A percentile compares a stretch with the other conserved stretches of the same genome.
Evolutionary conservation across 2,113 vertebrate species (phyloP).

Genomic region (Psammodynastes pulverulentus): DNA sequence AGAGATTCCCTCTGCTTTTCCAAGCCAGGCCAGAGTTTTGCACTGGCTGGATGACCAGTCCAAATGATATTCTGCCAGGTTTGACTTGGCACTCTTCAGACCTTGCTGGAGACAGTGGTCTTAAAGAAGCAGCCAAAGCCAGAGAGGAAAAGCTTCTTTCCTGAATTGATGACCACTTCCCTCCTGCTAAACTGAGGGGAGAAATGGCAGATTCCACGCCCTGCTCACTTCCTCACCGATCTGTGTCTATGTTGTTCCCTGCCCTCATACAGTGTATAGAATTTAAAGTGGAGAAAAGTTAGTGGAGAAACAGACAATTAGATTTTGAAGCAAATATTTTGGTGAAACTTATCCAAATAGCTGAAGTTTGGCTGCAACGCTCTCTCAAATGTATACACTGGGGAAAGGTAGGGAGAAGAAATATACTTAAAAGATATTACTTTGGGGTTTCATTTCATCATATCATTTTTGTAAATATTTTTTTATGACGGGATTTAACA

Average conservation of each 20-base stretch:
- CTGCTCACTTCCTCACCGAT: not conserved
- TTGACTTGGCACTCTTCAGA: not conserved
- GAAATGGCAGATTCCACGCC: not conserved
- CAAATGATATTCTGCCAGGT: not conserved
- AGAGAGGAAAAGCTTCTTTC: not conserved
- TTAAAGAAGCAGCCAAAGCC: not conserved
- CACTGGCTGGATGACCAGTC: not conserved
- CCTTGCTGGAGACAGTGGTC: not conserved
- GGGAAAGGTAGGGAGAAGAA: not conserved
- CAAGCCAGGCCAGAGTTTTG: not conserved
- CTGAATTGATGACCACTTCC: not conserved
- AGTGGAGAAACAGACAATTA: not conserved
- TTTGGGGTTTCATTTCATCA: conserved; percentile 12
- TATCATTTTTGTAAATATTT: conserved; percentile 19
- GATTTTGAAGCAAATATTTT: not conserved
- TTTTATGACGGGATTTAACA: conserved; percentile 13
- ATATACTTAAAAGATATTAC: not conserved
- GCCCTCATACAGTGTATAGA: not conserved
- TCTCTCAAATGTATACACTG: not conserved
- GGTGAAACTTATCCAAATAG: not conserved
- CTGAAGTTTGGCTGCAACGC: not conserved
- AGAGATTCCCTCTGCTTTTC: not conserved
- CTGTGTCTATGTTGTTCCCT: not conserved
- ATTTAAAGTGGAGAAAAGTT: not conserved
- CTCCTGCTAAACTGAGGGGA: not conserved